A percentile compares a stretch with the other conserved stretches of the same genome.
Conservation (phyloP, 2,797 vertebrate genomes). For the Liparis tanakae region DNA sequence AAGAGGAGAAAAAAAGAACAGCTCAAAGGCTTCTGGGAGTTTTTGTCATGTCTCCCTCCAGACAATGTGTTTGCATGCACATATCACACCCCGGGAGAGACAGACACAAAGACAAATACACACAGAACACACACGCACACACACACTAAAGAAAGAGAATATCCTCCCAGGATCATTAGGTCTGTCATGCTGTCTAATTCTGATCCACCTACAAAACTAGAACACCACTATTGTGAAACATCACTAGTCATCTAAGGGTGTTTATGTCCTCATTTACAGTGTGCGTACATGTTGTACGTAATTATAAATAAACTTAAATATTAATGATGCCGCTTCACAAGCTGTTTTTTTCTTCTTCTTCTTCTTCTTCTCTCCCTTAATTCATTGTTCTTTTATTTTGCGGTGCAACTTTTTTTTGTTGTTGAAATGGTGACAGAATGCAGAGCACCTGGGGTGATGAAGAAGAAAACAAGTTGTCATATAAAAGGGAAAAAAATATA, state of each 20-base stretch:
- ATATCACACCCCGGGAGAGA: slow-evolving; percentile 84
- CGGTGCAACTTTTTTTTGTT: slow-evolving; percentile 63
- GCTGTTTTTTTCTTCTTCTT: slow-evolving; percentile 28
- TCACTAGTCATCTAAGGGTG: slow-evolving; percentile 70
- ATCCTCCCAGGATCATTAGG: slow-evolving; percentile 81
- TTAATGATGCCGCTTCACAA: slow-evolving; percentile 75
- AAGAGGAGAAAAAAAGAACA: slow-evolving; percentile 66
- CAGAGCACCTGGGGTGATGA: slow-evolving; percentile 80
- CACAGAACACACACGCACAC: slow-evolving; percentile 57
- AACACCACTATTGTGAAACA: slow-evolving; percentile 73
- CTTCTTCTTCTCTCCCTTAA: slow-evolving; percentile 31
- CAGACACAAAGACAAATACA: slow-evolving; percentile 80
- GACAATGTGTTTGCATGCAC: slow-evolving; percentile 84
- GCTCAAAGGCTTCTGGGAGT: slow-evolving; percentile 86
- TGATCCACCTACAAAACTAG: slow-evolving; percentile 82
- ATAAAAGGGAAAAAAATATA: slow-evolving; percentile 73
- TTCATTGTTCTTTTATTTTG: slow-evolving; percentile 77
- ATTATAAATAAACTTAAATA: slow-evolving; percentile 82
- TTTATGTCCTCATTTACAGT: slow-evolving; percentile 74
- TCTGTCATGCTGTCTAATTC: slow-evolving; percentile 82
- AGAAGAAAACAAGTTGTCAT: slow-evolving; percentile 82
- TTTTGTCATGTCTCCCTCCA: slow-evolving; percentile 86
- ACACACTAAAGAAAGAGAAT: slow-evolving; percentile 51
- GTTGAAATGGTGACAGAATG: slow-evolving; percentile 77
- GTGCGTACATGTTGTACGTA: slow-evolving; percentile 69